Percentiles rank a stretch among this genome's conserved stretches.
Evolutionary conservation across 2,113 vertebrate genomes (phyloP).

Genomic region (Xenopus borealis): DNA sequence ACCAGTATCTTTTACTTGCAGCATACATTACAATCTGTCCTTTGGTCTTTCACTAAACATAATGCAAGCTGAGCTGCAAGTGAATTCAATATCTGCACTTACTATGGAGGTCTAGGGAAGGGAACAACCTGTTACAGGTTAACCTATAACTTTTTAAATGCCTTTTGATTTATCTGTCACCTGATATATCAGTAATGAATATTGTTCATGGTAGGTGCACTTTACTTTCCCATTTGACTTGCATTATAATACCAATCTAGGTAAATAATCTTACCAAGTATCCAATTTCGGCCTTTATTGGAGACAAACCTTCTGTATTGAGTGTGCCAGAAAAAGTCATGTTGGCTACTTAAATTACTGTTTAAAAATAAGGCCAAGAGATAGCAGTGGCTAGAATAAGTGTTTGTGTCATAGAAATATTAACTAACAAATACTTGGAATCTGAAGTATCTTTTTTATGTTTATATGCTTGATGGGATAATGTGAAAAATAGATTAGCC

Average conservation of each 20-base stretch:
- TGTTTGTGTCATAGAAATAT: slow-evolving; percentile 11
- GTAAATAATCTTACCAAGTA: slow-evolving; percentile 99
- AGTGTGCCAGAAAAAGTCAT: slow-evolving; percentile 67
- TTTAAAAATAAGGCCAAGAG: slow-evolving; percentile 15
- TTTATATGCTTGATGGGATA: background rate
- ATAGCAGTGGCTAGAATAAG: slow-evolving; percentile 8
- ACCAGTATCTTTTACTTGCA: slow-evolving; percentile 52
- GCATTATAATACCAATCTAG: slow-evolving; percentile 94
- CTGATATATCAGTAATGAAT: slow-evolving; percentile 98
- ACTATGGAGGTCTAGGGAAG: slow-evolving; percentile 65
- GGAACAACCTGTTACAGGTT: slow-evolving; percentile 74
- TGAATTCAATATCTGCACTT: slow-evolving; percentile 72
- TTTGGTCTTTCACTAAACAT: slow-evolving; percentile 63
- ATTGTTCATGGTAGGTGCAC: slow-evolving; percentile 99
- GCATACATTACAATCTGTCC: slow-evolving; percentile 50
- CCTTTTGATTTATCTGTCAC: slow-evolving; percentile 95
- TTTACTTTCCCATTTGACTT: slow-evolving; percentile 99
- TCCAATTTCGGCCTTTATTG: slow-evolving; percentile 98
- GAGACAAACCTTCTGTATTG: slow-evolving; percentile 87
- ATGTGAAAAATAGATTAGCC: background rate
- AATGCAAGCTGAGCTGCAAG: slow-evolving; percentile 62
- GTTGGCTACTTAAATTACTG: slow-evolving; percentile 37
- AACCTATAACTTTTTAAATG: slow-evolving; percentile 92
- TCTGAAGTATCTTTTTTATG: background rate
- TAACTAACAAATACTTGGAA: background rate